Conservation (phyloP, 2,113 vertebrate genomes). For the Oncorhynchus clarkii region DNA sequence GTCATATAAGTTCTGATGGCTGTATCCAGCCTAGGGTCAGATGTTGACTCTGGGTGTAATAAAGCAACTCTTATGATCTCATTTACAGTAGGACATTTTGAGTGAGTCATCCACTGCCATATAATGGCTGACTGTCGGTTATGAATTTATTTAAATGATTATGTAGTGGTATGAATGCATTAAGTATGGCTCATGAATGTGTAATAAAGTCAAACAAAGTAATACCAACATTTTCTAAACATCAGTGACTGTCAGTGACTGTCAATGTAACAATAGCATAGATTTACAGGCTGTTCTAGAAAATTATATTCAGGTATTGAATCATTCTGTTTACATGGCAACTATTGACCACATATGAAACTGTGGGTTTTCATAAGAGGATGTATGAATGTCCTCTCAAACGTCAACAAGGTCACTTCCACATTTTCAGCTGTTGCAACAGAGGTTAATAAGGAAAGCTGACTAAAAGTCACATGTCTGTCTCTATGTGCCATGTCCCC, state of each 20-base stretch:
- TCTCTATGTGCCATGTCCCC: not conserved
- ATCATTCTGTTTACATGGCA: slow-evolving; percentile 35
- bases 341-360: slow-evolving; percentile 59
- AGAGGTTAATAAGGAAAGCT: not conserved
- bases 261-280: not conserved
- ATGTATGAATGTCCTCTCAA: slow-evolving; percentile 63
- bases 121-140: no score
- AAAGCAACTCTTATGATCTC: slow-evolving; percentile 16
- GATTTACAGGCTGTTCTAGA: no score
- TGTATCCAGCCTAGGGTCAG: slow-evolving; percentile 42
- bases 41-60: slow-evolving; percentile 35
- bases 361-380: slow-evolving; percentile 70
- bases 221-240: not conserved
- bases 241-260: not conserved
- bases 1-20: slow-evolving; percentile 47
- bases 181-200: no score
- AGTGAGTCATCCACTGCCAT: not conserved
- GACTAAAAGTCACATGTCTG: not conserved
- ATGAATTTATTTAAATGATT: no score
- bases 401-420: slow-evolving; percentile 75
- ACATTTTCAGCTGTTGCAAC: slow-evolving; percentile 62
- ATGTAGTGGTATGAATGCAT: no score
- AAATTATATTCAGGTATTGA: not conserved
- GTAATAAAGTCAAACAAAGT: no score
- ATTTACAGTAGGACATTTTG: not conserved